Conservation (phyloP, 2,113 vertebrate species). For the Brachyistius frenatus region DNA sequence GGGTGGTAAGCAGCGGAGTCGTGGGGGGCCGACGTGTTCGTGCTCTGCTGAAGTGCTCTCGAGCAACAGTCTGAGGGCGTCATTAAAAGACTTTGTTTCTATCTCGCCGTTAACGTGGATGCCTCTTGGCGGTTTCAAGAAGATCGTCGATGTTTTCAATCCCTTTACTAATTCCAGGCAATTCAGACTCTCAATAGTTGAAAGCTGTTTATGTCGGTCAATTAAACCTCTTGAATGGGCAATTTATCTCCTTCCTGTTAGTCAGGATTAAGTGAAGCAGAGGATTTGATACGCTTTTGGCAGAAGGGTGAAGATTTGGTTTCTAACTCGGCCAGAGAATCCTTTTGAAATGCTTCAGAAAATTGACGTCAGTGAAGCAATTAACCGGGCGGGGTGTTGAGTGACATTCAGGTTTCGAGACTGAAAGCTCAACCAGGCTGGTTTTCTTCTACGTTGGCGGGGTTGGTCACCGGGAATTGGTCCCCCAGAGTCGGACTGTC, state of each 20-base stretch:
- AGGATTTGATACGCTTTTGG: constrained; percentile 2
- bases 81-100: background rate
- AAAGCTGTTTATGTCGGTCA: constrained; percentile 3
- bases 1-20: background rate
- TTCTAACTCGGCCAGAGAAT: too few species aligned
- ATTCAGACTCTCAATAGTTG: background rate
- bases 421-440: too few species aligned
- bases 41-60: background rate
- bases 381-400: too few species aligned
- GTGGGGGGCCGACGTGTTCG: background rate
- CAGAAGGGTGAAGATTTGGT: background rate
- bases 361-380: too few species aligned
- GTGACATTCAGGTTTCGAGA: too few species aligned
- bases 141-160: too few species aligned
- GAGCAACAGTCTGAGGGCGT: background rate
- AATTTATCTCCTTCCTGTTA: background rate
- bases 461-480: too few species aligned
- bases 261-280: background rate
- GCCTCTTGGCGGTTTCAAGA: too few species aligned
- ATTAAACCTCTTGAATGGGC: background rate
- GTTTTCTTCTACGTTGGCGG: too few species aligned
- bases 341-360: too few species aligned
- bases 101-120: too few species aligned
- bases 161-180: background rate
- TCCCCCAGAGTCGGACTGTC: too few species aligned